Conservation (phyloP, 2,797 vertebrate species). For the Scolopax bukidnonensis region DNA sequence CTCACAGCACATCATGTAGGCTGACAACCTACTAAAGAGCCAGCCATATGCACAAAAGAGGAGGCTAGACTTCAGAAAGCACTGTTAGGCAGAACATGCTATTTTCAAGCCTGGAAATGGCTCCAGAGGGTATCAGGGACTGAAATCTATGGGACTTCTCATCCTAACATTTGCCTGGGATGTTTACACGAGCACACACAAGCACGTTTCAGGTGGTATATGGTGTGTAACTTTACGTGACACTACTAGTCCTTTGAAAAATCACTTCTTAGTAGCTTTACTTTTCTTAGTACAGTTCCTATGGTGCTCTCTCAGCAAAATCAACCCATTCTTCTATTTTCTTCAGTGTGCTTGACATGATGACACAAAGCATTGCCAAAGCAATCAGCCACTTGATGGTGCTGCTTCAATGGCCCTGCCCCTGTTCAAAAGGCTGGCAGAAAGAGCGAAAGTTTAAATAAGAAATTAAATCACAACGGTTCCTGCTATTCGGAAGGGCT, state of each 20-base stretch:
- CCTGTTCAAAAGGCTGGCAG: background rate
- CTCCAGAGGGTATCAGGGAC: background rate
- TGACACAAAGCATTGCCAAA: background rate
- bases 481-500: background rate
- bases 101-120: background rate
- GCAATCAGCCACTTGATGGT: background rate
- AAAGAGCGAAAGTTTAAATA: background rate
- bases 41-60: constrained; percentile 54
- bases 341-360: background rate
- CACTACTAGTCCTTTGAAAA: background rate
- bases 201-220: background rate
- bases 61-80: constrained; percentile 40
- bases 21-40: constrained; percentile 62
- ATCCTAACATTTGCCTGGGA: background rate
- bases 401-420: background rate
- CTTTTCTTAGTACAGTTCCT: background rate
- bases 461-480: background rate
- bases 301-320: background rate
- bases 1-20: constrained; percentile 60
- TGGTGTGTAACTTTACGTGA: background rate
- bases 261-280: background rate
- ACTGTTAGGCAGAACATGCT: constrained; percentile 33
- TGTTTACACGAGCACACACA: background rate
- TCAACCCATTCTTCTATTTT: background rate
- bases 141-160: background rate